Base-by-base conservation (phyloP, 2,888 invertebrate genomes). In the Pristionchus entomophagus region DNA sequence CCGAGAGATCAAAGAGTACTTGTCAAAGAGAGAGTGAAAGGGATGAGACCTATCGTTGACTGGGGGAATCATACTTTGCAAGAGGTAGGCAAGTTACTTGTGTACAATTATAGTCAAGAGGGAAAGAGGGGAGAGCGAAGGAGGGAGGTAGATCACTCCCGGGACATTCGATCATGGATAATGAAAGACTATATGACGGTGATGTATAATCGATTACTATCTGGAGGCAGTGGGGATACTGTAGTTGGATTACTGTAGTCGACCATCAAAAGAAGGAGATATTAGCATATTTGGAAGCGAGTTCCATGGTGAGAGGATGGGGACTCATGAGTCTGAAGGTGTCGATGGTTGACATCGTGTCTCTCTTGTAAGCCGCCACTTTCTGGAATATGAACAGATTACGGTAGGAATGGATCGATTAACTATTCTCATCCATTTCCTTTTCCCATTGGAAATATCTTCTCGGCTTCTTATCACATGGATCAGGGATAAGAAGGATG, bases 331-430 rank as follows among this genome's bases (percentile, higher is more conserved):
- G 87, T 51, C 93, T 91, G 87, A 93, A 93, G 4, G 92, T 93
- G 86, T 93, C 93, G 65, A 93, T 93, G 2, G 93, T 93, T 78
- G 91, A 91, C 14, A 93, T 86, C 10, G 93, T 93, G 86, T 93
- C 93, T 26, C 93, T 88, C 87, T 93, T 93, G 90, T 92, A 93
- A 8, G 93, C 93, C 0, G 93, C 92, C 10, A 93, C 93, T 90
- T 93, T 93, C 93, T 93, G 87, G 51, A 41, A 38, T 45, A 19
- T 2, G 10, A 41, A 26, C n/a, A 12, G 29, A 86, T 51, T 82
- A 84, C 56, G 56, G 41, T 45, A 90, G 88, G 87, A 89, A 89
- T 45, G 88, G 91, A 89, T 86, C 91, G 56, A 29, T 89, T n/a
- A n/a, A n/a, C n/a, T 87, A 8, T 45, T 73, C 12, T 26, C 38